phyloP scores from a whole-genome alignment of 2,797 vertebrate species.

The Steatocranus sp. region DNA sequence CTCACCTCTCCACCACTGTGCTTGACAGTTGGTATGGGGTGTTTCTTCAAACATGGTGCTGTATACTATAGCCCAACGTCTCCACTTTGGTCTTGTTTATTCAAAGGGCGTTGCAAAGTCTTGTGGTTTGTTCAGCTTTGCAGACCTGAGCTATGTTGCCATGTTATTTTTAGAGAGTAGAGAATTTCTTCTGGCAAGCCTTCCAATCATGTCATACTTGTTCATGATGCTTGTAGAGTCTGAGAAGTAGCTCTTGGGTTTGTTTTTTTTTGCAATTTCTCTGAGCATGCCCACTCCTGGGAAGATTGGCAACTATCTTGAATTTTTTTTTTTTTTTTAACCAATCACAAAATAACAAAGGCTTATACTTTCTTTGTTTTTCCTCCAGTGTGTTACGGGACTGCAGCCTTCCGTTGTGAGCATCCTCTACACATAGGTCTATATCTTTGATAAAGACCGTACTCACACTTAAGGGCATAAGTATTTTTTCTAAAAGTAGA shows the following conservation, averaged over 20 bases:
- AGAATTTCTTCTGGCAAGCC: neutral
- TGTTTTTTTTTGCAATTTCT: rapidly evolving
- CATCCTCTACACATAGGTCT: neutral
- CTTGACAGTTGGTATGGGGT: neutral
- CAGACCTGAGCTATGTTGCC: neutral
- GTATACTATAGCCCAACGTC: rapidly evolving
- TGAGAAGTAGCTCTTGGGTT: neutral
- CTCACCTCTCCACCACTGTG: neutral
- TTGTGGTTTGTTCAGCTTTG: neutral
- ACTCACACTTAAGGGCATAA: neutral
- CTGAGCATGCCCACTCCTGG: neutral
- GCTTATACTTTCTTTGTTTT: neutral
- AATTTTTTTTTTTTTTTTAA: neutral
- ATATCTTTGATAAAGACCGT: neutral
- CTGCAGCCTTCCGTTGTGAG: neutral
- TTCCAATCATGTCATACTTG: neutral
- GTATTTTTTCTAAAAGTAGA: neutral
- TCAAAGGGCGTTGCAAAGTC: neutral
- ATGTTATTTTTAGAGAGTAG: neutral
- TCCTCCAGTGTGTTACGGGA: neutral
- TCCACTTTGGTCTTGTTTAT: neutral
- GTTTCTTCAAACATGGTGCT: neutral
- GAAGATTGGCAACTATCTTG: neutral
- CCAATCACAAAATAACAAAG: neutral
- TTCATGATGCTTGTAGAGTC: neutral